phyloP scores from a whole-genome alignment of 1,140 invertebrate genomes.

The Bombus picipes region DNA sequence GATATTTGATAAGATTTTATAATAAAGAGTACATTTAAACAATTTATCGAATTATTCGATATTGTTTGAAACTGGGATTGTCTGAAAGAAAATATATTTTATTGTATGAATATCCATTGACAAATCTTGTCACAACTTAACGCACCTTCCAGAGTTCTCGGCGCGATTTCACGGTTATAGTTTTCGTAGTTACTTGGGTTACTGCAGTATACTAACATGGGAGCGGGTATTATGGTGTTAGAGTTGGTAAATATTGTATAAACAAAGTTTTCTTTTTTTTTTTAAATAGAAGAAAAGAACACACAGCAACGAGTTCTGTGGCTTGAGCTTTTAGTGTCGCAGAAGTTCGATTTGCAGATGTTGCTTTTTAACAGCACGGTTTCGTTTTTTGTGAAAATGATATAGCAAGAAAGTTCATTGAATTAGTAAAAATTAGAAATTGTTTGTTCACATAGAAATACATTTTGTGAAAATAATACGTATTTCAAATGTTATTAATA shows the following conservation, averaged over 20 bases:
- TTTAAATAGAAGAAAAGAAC: conserved; percentile 37
- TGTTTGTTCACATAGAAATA: conserved; percentile 34
- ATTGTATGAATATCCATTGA: conserved; percentile 65
- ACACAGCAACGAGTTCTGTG: conserved; percentile 39
- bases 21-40: not conserved
- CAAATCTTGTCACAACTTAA: conserved; percentile 84
- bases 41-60: not conserved
- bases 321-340: conserved; percentile 64
- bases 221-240: conserved; percentile 51
- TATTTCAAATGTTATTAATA: conserved; percentile 8
- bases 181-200: conserved; percentile 37
- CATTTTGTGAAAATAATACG: not conserved
- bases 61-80: conserved; percentile 33
- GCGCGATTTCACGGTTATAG: conserved; percentile 63
- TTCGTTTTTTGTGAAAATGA: conserved; percentile 32
- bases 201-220: conserved; percentile 59
- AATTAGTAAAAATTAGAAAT: conserved; percentile 37
- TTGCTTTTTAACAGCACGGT: conserved; percentile 61
- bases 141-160: conserved; percentile 83
- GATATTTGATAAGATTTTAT: not conserved
- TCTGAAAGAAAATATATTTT: conserved; percentile 36
- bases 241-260: conserved; percentile 47
- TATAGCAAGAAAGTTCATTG: conserved; percentile 51
- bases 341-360: conserved; percentile 32
- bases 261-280: not conserved